Conservation (phyloP, 2,888 invertebrate genomes). For the Cylindroiulus punctatus region DNA sequence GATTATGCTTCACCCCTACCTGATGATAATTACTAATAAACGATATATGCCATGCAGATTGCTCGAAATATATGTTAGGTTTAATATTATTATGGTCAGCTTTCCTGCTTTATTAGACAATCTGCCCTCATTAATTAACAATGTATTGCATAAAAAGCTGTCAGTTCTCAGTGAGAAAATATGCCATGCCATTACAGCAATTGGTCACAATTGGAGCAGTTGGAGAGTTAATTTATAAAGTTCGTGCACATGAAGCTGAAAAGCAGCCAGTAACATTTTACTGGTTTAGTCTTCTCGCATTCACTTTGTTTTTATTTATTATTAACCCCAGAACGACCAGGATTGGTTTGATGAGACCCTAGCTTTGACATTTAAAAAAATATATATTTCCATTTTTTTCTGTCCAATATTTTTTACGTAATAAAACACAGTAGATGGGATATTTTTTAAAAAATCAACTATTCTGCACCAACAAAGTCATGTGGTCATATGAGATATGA, state of each 20-base stretch:
- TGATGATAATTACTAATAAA: background rate
- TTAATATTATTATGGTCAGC: background rate
- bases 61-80: background rate
- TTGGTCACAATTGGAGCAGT: too few species aligned
- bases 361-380: too few species aligned
- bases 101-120: background rate
- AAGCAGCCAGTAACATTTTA: background rate
- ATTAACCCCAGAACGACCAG: too few species aligned
- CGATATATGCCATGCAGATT: background rate
- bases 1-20: background rate
- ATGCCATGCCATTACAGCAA: background rate
- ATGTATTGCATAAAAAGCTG: background rate
- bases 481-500: too few species aligned
- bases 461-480: too few species aligned
- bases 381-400: too few species aligned
- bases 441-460: too few species aligned
- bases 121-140: too few species aligned
- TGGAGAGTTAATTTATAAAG: background rate
- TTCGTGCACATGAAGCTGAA: constrained; percentile 14
- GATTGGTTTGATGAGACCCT: too few species aligned
- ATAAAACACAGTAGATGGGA: too few species aligned
- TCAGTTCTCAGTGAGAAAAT: background rate
- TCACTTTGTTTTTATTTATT: background rate
- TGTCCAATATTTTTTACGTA: too few species aligned
- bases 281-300: background rate